Evolutionary conservation across 2,888 invertebrate genomes (phyloP).

Genomic region (Ellobium chinense): DNA sequence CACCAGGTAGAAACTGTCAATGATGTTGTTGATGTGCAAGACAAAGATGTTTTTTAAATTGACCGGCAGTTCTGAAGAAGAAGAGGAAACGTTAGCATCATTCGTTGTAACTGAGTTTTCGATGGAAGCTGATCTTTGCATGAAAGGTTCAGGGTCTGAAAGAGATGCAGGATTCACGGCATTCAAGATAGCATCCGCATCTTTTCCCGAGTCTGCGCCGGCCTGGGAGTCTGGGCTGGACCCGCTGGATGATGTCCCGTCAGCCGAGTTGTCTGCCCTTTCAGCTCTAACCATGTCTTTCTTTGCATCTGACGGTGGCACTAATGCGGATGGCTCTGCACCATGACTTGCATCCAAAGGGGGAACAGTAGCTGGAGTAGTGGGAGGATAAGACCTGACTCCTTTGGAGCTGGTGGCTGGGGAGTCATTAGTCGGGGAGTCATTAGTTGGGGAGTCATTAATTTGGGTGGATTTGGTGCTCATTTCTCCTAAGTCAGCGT

Average conservation of each 20-base stretch:
- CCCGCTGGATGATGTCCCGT: too few species aligned
- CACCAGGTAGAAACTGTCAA: conserved; percentile 56
- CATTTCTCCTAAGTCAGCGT: too few species aligned
- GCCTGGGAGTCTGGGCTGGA: too few species aligned
- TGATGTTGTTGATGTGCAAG: conserved; percentile 55
- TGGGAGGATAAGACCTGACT: neutral
- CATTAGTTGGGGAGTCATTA: too few species aligned
- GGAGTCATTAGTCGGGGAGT: neutral
- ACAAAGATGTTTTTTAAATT: conserved; percentile 49
- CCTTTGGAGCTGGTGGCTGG: neutral
- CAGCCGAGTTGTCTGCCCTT: too few species aligned
- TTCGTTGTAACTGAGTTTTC: neutral
- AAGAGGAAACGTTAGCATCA: too few species aligned
- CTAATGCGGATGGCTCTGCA: neutral
- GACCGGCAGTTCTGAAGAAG: neutral
- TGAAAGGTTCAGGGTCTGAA: neutral
- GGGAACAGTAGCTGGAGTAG: neutral
- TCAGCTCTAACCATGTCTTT: too few species aligned
- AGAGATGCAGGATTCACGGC: too few species aligned
- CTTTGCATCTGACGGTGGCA: neutral
- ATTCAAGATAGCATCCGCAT: too few species aligned
- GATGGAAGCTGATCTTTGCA: neutral
- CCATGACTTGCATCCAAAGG: neutral
- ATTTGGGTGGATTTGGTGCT: too few species aligned
- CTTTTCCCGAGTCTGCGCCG: too few species aligned